phyloP scores from a whole-genome alignment of 2,797 vertebrate genomes.

The Pangasius macronema region DNA sequence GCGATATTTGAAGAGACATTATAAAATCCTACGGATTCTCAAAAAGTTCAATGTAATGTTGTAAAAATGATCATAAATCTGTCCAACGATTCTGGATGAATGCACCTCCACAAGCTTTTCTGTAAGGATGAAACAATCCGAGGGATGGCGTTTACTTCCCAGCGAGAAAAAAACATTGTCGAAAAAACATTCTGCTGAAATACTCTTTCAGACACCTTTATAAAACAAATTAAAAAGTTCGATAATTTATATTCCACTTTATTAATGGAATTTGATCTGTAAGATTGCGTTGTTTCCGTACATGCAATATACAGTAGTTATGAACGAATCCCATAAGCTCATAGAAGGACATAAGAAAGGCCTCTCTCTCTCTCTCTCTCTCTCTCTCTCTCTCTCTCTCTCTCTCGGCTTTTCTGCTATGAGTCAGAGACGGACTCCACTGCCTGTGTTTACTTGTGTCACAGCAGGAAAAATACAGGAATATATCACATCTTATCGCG shows the following conservation, averaged over 20 bases:
- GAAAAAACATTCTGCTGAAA: not conserved
- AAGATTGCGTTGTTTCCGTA: not conserved
- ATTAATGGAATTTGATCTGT: too few species aligned
- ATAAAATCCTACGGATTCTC: too few species aligned
- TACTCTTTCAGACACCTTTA: too few species aligned
- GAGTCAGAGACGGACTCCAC: not conserved
- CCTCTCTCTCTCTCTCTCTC: not conserved
- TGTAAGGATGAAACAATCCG: not conserved
- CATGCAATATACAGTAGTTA: not conserved
- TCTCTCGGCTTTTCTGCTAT: not conserved
- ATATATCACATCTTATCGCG: slow-evolving; percentile 29
- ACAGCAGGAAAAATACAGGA: slow-evolving; percentile 6
- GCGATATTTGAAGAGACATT: too few species aligned
- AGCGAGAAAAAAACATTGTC: not conserved
- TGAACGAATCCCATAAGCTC: not conserved
- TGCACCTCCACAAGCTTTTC: not conserved
- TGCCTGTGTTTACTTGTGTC: slow-evolving; percentile 14
- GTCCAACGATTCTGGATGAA: not conserved
- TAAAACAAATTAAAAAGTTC: too few species aligned
- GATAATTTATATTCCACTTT: too few species aligned
- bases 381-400: not conserved
- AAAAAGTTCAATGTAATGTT: not conserved
- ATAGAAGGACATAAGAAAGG: not conserved
- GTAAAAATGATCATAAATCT: not conserved
- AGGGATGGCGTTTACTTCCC: not conserved